Evolutionary conservation across 2,113 vertebrate species (phyloP).

Genomic region (Leptodactylus fuscus): DNA sequence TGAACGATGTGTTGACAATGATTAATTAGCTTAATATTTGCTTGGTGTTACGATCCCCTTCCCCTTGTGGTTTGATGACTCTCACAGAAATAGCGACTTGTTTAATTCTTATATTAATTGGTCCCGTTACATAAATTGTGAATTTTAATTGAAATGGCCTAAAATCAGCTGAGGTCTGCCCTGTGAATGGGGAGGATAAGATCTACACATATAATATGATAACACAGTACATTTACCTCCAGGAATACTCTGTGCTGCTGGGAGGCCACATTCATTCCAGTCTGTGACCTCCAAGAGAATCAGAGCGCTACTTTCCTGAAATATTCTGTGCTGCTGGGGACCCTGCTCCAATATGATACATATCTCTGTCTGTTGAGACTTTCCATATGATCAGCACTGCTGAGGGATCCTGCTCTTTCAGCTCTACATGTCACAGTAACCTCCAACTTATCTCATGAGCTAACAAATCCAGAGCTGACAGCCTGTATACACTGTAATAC

Average conservation of each 20-base stretch:
- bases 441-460: too few relatives aligned
- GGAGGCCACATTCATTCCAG: background rate
- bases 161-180: background rate
- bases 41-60: slow-evolving; percentile 63
- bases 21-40: slow-evolving; percentile 81
- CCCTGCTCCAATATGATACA: background rate
- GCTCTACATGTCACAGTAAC: too few relatives aligned
- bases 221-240: too few relatives aligned
- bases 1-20: slow-evolving; percentile 69
- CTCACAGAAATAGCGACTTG: slow-evolving; percentile 69
- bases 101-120: slow-evolving; percentile 69
- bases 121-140: slow-evolving; percentile 27
- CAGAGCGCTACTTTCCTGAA: background rate
- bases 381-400: too few relatives aligned
- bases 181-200: background rate
- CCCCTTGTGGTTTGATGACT: slow-evolving; percentile 70
- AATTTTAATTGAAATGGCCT: slow-evolving; percentile 31
- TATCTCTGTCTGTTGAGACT: background rate
- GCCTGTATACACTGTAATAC: too few relatives aligned
- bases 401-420: too few relatives aligned
- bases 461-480: too few relatives aligned
- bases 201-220: too few relatives aligned
- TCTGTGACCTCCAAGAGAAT: background rate
- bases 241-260: background rate
- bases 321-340: background rate